Evolutionary conservation across 2,113 vertebrate species (phyloP).

Genomic region (Mesembrinibis cayennensis): DNA sequence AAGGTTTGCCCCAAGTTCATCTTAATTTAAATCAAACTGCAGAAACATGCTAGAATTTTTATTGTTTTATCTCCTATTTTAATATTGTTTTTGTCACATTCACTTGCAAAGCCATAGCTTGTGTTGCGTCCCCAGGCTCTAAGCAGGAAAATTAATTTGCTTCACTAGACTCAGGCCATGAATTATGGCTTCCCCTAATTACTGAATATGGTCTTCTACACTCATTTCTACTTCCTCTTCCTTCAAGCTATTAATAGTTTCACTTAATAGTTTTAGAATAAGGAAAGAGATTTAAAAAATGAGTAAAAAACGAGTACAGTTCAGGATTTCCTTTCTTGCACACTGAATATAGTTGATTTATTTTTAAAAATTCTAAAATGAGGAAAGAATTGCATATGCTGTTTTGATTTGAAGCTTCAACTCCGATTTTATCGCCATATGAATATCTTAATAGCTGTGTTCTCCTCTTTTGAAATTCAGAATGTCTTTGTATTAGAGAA

Average conservation of each 20-base stretch:
- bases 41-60: not conserved
- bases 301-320: not conserved
- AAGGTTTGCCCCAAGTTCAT: not conserved
- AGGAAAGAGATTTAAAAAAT: not conserved
- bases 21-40: not conserved
- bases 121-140: not conserved
- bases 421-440: not conserved
- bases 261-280: not conserved
- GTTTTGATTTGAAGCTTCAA: not conserved
- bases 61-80: not conserved
- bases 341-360: not conserved
- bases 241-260: not conserved
- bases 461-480: not conserved
- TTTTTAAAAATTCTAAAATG: not conserved
- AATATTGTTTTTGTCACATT: not conserved
- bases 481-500: not conserved
- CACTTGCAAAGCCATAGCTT: not conserved
- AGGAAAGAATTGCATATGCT: not conserved
- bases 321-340: conserved; percentile 1
- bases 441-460: not conserved
- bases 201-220: not conserved
- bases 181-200: not conserved
- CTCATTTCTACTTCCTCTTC: not conserved
- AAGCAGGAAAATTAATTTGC: not conserved
- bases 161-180: not conserved